Base-by-base conservation (phyloP, 1,140 invertebrate species). In the Drosophila punjabiensis region DNA sequence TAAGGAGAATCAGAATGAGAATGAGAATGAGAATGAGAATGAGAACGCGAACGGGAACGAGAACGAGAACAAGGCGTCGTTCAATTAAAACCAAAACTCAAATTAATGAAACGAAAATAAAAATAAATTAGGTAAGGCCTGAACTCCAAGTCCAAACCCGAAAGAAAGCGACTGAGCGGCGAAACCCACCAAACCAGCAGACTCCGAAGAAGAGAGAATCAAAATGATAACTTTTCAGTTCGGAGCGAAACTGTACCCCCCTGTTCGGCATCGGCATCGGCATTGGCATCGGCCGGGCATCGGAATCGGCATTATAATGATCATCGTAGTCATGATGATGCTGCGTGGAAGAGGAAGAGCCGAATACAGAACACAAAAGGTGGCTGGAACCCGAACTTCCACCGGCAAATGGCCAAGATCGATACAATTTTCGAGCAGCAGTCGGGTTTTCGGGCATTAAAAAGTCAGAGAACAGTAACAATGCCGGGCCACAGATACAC, bases 61-160 rank as follows among this genome's bases (percentile, higher is more conserved):
- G 28, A 65, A 53, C 30, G 32, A n/a, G 24, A 62, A 47, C 35
- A 33, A 67, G 32, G 59, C 76, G 45, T 28, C 47, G 56, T 67
- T 60, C 56, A 80, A 75, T 73, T 70, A 79, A 79, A 80, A 71
- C 39, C 71, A 79, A 81, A 88, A 88, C 74, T 81, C 81, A 88
- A 88, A 88, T 89, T 88, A 88, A 89, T 89, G 85, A 89, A 88
- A 88, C 71, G 77, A 78, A 87, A 87, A 87, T 83, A 87, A 88
- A 89, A 89, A 79, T 83, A 78, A 88, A 88, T 88, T 81, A 88
- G 74, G 73, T 70, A 83, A 79, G 61, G 63, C 65, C 75, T 63
- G 58, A 58, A 75, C 63, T 39, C 48, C 67, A 47, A 70, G 59
- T 63, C 52, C 63, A n/a, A 64, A 48, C 74, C 52, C 74, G 66